Evolutionary conservation across 2,113 vertebrate species (phyloP).

Genomic region (Corydoras maculifer): DNA sequence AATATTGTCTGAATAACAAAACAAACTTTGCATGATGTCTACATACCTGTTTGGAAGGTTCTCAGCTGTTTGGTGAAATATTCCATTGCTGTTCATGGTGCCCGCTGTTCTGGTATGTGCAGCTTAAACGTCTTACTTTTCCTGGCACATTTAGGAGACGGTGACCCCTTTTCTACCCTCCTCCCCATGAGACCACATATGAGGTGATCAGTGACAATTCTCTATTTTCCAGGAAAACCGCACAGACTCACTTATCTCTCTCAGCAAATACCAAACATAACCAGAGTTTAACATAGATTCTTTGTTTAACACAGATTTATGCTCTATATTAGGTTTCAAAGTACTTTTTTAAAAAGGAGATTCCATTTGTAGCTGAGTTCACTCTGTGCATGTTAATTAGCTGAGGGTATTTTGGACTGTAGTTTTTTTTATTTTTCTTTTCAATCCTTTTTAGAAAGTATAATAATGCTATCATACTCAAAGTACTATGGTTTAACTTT

Average conservation of each 20-base stretch:
- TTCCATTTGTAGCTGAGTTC: slow-evolving; percentile 21
- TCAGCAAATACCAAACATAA: not conserved
- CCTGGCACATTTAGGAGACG: slow-evolving; percentile 25
- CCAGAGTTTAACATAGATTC: too few relatives aligned
- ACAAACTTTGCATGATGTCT: too few relatives aligned
- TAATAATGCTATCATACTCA: too few relatives aligned
- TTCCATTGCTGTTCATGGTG: slow-evolving; percentile 33
- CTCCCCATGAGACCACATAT: slow-evolving; percentile 9
- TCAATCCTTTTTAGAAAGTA: too few relatives aligned
- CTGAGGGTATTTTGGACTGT: slow-evolving; percentile 29
- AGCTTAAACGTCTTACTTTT: slow-evolving; percentile 2
- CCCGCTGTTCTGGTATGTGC: slow-evolving; percentile 18
- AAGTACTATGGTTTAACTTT: too few relatives aligned
- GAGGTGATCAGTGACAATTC: slow-evolving; percentile 22
- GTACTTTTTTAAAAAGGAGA: not conserved
- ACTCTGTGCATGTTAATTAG: slow-evolving; percentile 51
- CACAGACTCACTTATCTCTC: not conserved
- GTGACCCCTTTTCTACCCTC: slow-evolving; percentile 5
- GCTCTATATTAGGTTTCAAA: not conserved
- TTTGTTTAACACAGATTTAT: not conserved
- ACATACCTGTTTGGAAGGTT: slow-evolving; percentile 43
- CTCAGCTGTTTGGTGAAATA: slow-evolving; percentile 1
- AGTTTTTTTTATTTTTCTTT: not conserved
- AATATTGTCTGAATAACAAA: too few relatives aligned
- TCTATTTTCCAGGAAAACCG: slow-evolving; percentile 10